These are phyloP conservation scores for Microhierax caerulescens DNA, from an alignment of 2,797 vertebrate species.

Conservation along the genomic window DNA sequence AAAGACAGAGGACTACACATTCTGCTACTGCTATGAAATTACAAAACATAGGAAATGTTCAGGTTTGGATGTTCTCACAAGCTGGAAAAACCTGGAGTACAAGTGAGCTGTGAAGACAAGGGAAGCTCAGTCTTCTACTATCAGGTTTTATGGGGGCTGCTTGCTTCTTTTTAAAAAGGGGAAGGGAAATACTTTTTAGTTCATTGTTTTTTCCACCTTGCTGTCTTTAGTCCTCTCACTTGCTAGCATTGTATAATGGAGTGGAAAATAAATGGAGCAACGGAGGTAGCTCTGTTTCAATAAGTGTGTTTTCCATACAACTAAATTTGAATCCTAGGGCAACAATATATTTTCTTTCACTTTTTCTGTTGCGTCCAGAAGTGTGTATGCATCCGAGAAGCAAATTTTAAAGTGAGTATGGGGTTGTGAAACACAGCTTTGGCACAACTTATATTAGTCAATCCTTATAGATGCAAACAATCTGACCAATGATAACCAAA, in stretches of 20 bases:
- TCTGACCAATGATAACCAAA: background rate
- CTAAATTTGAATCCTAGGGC: background rate
- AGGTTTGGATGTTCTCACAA: background rate
- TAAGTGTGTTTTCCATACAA: background rate
- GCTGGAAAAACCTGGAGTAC: background rate
- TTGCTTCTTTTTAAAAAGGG: background rate
- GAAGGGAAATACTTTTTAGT: background rate
- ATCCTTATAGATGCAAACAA: background rate
- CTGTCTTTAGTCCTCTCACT: background rate
- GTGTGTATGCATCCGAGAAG: background rate
- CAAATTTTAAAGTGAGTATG: background rate
- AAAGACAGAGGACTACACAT: background rate
- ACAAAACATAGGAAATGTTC: background rate
- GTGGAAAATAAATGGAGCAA: background rate
- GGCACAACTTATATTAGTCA: background rate
- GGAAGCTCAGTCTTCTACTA: background rate
- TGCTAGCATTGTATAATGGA: background rate
- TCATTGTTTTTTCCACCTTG: background rate
- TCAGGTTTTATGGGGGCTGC: background rate
- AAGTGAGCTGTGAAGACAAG: background rate
- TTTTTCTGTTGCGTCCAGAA: background rate
- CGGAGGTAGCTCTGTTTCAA: background rate
- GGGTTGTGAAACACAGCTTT: background rate
- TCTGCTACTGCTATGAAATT: background rate
- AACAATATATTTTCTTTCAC: background rate